Evolutionary conservation across 1,140 invertebrate species (phyloP), one percentile per base, ranked within the genome.

Genomic region (Dendroctonus ponderosae): DNA sequence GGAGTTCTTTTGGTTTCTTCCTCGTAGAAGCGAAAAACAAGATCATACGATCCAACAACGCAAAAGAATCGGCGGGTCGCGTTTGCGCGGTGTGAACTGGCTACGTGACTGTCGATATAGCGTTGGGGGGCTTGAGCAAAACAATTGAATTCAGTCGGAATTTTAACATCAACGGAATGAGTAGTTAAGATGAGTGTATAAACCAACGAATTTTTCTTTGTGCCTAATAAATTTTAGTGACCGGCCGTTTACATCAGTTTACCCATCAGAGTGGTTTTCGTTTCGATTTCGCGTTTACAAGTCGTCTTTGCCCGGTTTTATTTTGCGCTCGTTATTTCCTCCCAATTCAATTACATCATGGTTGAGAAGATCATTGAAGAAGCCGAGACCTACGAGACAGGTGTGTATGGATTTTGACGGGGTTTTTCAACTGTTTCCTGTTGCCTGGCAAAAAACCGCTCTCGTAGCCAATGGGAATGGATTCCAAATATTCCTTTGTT

Each of bases 351-450:
- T 67, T 64, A 56, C 71, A 71, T 71, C 59, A 78, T 78, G 76
- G 76, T 78, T 68, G 76, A 78, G 62, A 72, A 75, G 62, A 78
- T 78, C 56, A 70, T 77, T 50, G 76, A 78, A 69, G 76, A 78
- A 73, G 65, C 70, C 42, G 76, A 78, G 67, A 73, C 73, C 71
- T 76, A 71, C 62, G 74, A 76, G 60, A 64, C 72, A 59, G 74
- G 74, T 76, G 62, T 61, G 73, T 74, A 65, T 41, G 14, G 9
- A 7, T 52, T n/a, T 52, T 37, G 50, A 14, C 12, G 9, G 9
- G 7, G 0, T 52, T 37, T 52, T 52, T 9, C 50, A 15, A 15
- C 15, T 52, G 14, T 52, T 15, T 5, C 12, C 5, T 52, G 8
- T 15, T 52, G 6, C 37, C 37, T 5, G 26, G 37, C n/a, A 0